phyloP scores from a whole-genome alignment of 2,888 invertebrate genomes.

The Lithodes maja region DNA sequence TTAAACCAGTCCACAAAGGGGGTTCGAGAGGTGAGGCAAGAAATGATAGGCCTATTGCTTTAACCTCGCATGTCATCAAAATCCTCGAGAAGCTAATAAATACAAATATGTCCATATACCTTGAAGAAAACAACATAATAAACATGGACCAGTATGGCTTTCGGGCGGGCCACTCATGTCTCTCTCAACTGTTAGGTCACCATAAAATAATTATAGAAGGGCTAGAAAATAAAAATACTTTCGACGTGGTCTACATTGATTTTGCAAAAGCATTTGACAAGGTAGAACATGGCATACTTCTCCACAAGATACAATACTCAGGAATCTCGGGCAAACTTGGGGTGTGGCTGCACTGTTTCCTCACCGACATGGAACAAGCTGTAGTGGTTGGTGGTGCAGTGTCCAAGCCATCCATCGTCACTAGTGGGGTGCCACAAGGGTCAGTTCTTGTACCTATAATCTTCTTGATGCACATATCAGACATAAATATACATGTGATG shows the following conservation, averaged over 20 bases:
- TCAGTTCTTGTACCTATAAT: neutral
- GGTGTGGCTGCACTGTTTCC: neutral
- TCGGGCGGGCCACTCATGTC: neutral
- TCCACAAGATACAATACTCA: neutral
- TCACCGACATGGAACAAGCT: neutral
- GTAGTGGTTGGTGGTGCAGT: neutral
- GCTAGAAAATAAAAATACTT: neutral
- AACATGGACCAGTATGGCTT: neutral
- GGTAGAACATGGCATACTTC: conserved; percentile 2
- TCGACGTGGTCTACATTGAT: neutral
- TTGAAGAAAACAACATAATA: neutral
- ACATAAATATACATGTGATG: too few relatives aligned
- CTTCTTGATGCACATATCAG: neutral
- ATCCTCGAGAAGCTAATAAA: neutral
- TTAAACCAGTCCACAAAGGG: too few relatives aligned
- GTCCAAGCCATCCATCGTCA: neutral
- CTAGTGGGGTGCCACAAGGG: neutral
- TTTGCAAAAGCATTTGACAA: conserved; percentile 13
- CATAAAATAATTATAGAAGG: neutral
- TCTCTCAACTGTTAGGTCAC: neutral
- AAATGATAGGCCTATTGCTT: neutral
- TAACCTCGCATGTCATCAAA: neutral
- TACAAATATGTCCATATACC: neutral
- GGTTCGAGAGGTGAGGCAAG: too few relatives aligned
- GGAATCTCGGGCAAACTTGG: neutral